Evolutionary conservation across 2,797 vertebrate species (phyloP), one percentile per base, ranked within the genome.

Genomic region (Apodemus agrarius): DNA sequence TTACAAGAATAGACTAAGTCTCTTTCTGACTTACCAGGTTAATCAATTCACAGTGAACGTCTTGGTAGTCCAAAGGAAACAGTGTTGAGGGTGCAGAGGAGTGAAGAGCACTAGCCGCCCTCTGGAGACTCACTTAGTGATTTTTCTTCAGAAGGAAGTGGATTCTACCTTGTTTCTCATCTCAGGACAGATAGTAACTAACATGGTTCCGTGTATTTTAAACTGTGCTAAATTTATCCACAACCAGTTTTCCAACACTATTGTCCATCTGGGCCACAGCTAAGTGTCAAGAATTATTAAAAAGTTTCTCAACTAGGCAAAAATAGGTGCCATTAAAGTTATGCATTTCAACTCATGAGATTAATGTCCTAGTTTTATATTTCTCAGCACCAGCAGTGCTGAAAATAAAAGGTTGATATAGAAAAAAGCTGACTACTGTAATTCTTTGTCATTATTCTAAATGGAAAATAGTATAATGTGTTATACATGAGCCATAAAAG

Each of bases 91-190:
- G n/a, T 26, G 22, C 8, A 26, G 90, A 90, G 61, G 82, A 90
- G 49, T 37, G 88, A 40, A 78, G 29, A 34, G 19, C 82, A n/a
- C 52, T 87, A 69, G 43, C 67, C 49, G 34, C 86, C 54, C 46
- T 96, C 75, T 89, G 75, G 87, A 90, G 40, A 29, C 54, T 83
- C 93, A 90, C 40, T 92, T 63, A 78, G 34, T 93, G 90, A 75
- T 95, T 93, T 91, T 84, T 87, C 69, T 88, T 93, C 86, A 95
- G 87, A 95, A 95, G 89, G 96, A 96, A 96, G 75, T 91, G 17
- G 49, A 96, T 88, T 95, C 89, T 4, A 65, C 13, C 57, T 81
- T 85, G 43, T 87, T 90, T 95, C n/a, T 96, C 43, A 78, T 31
- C 76, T 95, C 80, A 91, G 78, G 97, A 95, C 31, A 95, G 90